These are phyloP conservation scores for Scopus umbretta DNA, from an alignment of 2,113 vertebrate species.

Conservation along the genomic window DNA sequence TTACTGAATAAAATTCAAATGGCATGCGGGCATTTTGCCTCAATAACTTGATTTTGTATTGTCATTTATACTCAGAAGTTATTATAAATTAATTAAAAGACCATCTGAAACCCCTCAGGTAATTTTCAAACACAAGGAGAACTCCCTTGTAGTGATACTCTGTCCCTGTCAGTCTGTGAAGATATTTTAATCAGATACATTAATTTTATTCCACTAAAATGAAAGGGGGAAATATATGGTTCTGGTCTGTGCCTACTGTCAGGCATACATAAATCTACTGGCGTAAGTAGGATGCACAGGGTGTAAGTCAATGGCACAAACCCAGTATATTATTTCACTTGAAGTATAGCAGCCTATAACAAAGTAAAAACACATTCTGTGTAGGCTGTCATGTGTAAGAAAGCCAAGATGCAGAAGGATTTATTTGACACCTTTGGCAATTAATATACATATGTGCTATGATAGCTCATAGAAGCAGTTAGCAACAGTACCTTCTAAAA, in stretches of 20 bases:
- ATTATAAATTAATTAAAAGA: conserved; percentile 55
- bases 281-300: not conserved
- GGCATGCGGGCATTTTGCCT: not conserved
- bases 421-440: conserved; percentile 16
- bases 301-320: not conserved
- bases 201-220: conserved; percentile 29
- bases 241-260: not conserved
- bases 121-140: conserved; percentile 31
- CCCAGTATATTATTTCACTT: not conserved
- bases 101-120: conserved; percentile 37
- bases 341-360: not conserved
- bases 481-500: conserved; percentile 2
- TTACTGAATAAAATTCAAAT: conserved; percentile 5
- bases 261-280: not conserved
- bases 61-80: conserved; percentile 22
- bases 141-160: not conserved
- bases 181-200: conserved; percentile 40
- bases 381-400: not conserved
- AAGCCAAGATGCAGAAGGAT: conserved; percentile 4
- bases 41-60: not conserved
- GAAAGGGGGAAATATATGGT: not conserved
- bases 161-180: conserved; percentile 21
- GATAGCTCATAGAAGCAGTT: not conserved
- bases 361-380: not conserved
- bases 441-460: conserved; percentile 30